phyloP scores from a whole-genome alignment of 2,797 vertebrate genomes.

The Leptatherina wallacei region DNA sequence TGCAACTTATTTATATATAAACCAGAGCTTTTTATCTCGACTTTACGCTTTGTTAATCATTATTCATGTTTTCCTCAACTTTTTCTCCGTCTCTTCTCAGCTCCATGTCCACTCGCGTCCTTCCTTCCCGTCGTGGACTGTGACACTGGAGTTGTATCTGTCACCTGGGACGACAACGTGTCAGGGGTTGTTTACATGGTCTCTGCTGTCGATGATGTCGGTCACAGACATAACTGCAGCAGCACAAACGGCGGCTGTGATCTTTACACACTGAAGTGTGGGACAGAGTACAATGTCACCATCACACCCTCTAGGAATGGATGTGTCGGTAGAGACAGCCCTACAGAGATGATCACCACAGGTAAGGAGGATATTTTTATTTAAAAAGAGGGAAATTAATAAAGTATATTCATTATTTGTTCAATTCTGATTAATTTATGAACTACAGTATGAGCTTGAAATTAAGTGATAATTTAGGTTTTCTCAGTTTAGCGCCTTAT shows the following conservation, averaged over 20 bases:
- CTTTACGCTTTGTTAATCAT: not conserved
- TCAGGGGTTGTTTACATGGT: constrained; percentile 67
- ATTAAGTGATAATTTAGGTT: not conserved
- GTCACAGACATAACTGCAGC: constrained; percentile 64
- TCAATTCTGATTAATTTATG: not conserved
- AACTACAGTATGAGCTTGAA: not conserved
- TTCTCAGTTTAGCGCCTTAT: not conserved
- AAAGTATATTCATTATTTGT: not conserved
- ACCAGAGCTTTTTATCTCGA: not conserved
- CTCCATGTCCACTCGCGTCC: constrained; percentile 75
- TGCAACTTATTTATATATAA: not conserved
- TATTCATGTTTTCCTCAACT: too few relatives aligned
- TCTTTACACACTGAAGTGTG: constrained; percentile 74
- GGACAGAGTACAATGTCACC: constrained; percentile 74
- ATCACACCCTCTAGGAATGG: constrained; percentile 69
- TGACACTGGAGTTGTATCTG: constrained; percentile 48
- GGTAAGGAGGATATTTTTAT: constrained; percentile 55
- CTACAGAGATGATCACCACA: constrained; percentile 62
- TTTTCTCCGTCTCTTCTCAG: constrained; percentile 50
- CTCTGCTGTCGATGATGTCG: constrained; percentile 31
- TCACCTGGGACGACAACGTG: constrained; percentile 72
- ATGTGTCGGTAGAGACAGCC: constrained; percentile 76
- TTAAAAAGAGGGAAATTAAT: not conserved
- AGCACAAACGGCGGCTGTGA: constrained; percentile 57
- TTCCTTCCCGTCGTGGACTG: constrained; percentile 70